These are phyloP conservation scores for Callorhinus ursinus DNA, from an alignment of 2,113 vertebrate genomes.

Conservation along the genomic window DNA sequence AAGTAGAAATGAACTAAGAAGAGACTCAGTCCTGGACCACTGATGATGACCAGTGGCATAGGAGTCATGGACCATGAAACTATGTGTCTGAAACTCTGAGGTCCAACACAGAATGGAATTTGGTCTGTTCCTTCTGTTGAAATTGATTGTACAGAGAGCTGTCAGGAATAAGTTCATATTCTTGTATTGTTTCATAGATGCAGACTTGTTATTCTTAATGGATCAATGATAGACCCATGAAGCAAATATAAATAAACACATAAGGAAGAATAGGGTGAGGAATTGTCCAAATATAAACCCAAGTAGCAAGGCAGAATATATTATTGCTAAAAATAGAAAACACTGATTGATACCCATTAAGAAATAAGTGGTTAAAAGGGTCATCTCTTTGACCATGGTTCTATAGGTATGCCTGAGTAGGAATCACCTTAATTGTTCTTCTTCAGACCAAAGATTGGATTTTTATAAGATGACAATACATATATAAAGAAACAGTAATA, in stretches of 20 bases:
- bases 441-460: not conserved
- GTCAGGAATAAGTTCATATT: not conserved
- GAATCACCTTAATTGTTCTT: not conserved
- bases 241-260: not conserved
- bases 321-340: not conserved
- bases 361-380: not conserved
- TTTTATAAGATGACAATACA: not conserved
- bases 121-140: not conserved
- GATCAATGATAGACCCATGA: not conserved
- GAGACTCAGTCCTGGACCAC: not conserved
- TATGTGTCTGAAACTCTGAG: not conserved
- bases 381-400: not conserved
- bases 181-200: not conserved
- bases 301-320: not conserved
- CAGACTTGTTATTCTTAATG: not conserved
- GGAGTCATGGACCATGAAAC: not conserved
- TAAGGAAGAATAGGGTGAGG: not conserved
- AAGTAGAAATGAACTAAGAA: not conserved
- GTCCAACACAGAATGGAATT: not conserved
- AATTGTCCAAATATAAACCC: not conserved
- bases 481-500: not conserved
- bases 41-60: not conserved
- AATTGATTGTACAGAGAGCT: not conserved
- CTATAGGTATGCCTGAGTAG: too few relatives aligned
- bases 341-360: not conserved